These are phyloP conservation scores for Brachymystax lenok DNA, from an alignment of 2,797 vertebrate species.

Conservation along the genomic window DNA sequence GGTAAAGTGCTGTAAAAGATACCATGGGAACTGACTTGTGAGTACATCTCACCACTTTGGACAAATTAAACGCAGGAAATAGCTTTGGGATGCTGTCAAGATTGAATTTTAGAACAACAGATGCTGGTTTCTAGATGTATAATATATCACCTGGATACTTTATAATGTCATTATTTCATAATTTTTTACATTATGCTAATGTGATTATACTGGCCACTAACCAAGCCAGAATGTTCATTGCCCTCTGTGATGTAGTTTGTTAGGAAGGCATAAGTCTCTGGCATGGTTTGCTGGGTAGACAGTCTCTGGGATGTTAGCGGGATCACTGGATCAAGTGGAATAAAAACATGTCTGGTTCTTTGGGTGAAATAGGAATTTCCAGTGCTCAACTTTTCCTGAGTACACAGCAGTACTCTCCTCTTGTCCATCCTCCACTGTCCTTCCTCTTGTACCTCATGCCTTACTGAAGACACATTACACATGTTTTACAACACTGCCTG, in stretches of 20 bases:
- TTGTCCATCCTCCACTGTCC: conserved; percentile 7
- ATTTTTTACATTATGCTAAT: conserved; percentile 22
- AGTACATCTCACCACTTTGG: conserved; percentile 44
- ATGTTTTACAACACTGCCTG: background rate
- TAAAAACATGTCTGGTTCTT: too few species aligned
- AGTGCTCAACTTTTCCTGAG: conserved; percentile 22
- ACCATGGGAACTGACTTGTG: conserved; percentile 40
- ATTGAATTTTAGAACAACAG: background rate
- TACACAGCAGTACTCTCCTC: conserved; percentile 33
- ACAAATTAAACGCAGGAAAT: conserved; percentile 30
- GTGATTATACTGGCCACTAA: conserved; percentile 28
- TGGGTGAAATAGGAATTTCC: conserved; percentile 23
- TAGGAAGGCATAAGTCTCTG: conserved; percentile 58
- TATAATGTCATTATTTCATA: background rate
- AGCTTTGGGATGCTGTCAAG: background rate
- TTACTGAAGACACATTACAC: conserved; percentile 46
- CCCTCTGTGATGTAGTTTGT: conserved; percentile 37
- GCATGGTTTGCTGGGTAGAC: conserved; percentile 45
- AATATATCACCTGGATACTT: background rate
- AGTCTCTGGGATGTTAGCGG: conserved; percentile 7
- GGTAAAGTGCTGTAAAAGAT: conserved; percentile 63
- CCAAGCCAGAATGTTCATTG: conserved; percentile 28
- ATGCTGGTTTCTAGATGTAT: background rate
- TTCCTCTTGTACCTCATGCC: conserved; percentile 14
- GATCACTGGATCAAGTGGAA: conserved; percentile 1